These are phyloP conservation scores for Mus spretus DNA, from an alignment of 2,797 vertebrate species.

Conservation along the genomic window DNA sequence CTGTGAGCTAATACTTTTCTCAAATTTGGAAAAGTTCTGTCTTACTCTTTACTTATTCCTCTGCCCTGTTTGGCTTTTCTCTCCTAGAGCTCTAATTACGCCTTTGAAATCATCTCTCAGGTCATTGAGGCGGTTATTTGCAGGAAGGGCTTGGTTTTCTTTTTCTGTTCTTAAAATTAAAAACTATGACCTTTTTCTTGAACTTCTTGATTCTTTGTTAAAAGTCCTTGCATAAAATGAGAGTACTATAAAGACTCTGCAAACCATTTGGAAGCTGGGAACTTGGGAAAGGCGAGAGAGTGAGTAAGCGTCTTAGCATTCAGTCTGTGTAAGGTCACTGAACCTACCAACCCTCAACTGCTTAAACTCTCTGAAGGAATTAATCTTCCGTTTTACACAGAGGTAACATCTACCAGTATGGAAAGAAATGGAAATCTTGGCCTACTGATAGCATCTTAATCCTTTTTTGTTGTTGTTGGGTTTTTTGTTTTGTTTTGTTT, in stretches of 20 bases:
- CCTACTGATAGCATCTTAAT: neutral
- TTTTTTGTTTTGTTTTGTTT: too few species aligned
- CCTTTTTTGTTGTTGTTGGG: neutral
- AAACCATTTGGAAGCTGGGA: constrained; percentile 32
- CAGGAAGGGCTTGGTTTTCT: neutral
- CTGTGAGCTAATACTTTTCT: constrained; percentile 3
- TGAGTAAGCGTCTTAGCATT: neutral
- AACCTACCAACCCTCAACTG: neutral
- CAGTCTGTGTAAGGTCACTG: constrained; percentile 46
- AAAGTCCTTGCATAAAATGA: constrained; percentile 32
- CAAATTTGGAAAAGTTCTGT: neutral
- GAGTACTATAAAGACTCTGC: constrained; percentile 21
- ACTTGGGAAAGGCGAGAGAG: neutral
- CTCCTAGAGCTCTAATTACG: neutral
- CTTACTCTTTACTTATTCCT: neutral
- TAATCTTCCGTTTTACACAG: constrained; percentile 4
- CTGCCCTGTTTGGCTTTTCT: neutral
- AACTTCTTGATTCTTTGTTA: constrained; percentile 28
- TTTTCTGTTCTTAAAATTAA: neutral
- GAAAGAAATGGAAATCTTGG: neutral
- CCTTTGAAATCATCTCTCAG: neutral
- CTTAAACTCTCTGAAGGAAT: constrained; percentile 39
- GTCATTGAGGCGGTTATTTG: neutral
- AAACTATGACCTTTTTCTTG: neutral
- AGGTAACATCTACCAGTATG: neutral